Percentiles rank a stretch among this genome's conserved stretches.
Conservation (phyloP, 1,140 invertebrate species). For the Ips typographus region DNA sequence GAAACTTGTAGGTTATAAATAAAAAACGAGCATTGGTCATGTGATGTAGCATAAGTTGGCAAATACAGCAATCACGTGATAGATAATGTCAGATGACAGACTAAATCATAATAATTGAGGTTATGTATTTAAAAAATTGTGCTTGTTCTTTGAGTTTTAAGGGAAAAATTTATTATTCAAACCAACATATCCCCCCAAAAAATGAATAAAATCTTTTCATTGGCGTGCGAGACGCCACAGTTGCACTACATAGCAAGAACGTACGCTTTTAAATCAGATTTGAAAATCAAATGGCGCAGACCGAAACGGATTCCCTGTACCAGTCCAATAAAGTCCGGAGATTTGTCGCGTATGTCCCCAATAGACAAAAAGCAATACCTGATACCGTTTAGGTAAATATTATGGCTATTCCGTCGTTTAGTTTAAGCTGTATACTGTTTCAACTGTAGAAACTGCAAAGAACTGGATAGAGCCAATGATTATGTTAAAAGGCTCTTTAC, state of each 20-base stretch:
- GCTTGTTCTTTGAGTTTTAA: too few species aligned
- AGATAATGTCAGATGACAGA: too few species aligned
- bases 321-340: slow-evolving; percentile 60
- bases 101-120: too few species aligned
- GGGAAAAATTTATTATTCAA: too few species aligned
- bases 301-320: slow-evolving; percentile 59
- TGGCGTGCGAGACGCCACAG: neutral
- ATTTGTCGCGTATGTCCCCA: slow-evolving; percentile 53
- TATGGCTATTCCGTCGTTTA: neutral
- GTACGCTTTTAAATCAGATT: slow-evolving; percentile 58
- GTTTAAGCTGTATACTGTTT: neutral
- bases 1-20: too few species aligned
- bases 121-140: too few species aligned
- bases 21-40: too few species aligned
- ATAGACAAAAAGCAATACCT: slow-evolving; percentile 51
- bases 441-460: slow-evolving; percentile 51
- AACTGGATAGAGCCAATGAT: slow-evolving; percentile 59
- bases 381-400: slow-evolving; percentile 44
- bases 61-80: too few species aligned
- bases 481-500: slow-evolving; percentile 60
- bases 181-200: neutral
- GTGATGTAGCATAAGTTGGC: too few species aligned
- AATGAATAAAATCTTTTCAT: slow-evolving; percentile 14
- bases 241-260: slow-evolving; percentile 26
- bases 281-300: slow-evolving; percentile 65